Evolutionary conservation across 2,113 vertebrate genomes (phyloP).

Genomic region (Semnornis frantzii): DNA sequence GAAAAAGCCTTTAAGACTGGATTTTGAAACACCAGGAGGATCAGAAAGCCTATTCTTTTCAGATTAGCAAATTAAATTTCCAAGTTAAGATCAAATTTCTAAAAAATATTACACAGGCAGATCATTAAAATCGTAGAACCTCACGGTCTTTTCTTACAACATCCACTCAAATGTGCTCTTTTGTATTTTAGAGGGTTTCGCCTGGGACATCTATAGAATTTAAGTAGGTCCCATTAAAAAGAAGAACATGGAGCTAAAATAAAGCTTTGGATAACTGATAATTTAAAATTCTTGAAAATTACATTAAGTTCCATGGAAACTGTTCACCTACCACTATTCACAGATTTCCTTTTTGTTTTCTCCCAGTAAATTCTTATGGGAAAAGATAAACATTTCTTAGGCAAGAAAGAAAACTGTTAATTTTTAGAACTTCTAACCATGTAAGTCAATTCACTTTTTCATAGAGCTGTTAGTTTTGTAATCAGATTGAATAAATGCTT

Average conservation of each 20-base stretch:
- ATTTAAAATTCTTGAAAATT: not conserved
- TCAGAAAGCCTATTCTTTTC: not conserved
- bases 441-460: not conserved
- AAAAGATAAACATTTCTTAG: not conserved
- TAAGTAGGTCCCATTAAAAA: not conserved
- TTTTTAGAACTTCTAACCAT: not conserved
- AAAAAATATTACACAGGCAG: not conserved
- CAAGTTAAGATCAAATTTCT: not conserved
- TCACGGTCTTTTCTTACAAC: not conserved
- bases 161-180: not conserved
- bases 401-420: not conserved
- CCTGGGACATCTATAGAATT: not conserved
- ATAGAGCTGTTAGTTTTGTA: not conserved
- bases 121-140: not conserved
- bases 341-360: not conserved
- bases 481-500: not conserved
- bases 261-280: not conserved
- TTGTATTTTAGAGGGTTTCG: not conserved
- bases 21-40: not conserved
- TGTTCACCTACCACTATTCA: not conserved
- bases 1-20: accelerated
- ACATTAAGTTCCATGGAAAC: not conserved
- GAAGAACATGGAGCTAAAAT: not conserved
- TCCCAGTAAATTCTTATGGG: not conserved
- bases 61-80: not conserved